Percentiles rank a stretch among this genome's conserved stretches.
These are phyloP conservation scores for Trypoxylon attenuatum DNA, from an alignment of 2,888 invertebrate species.

Conservation along the genomic window DNA sequence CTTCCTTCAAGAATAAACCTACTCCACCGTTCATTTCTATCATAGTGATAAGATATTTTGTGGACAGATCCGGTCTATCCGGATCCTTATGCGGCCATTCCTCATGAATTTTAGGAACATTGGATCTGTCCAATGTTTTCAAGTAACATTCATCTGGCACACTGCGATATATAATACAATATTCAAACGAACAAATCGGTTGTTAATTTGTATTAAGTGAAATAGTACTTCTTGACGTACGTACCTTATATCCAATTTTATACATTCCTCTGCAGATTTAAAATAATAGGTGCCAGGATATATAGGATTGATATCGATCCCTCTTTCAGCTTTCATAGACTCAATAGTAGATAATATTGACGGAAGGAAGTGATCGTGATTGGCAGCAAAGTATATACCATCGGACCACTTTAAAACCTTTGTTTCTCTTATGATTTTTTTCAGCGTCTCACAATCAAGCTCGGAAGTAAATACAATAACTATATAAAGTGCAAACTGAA, in stretches of 20 bases:
- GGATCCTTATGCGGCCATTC: conserved; percentile 67
- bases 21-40: conserved; percentile 67
- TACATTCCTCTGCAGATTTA: conserved; percentile 41
- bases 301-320: not conserved
- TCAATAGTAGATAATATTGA: conserved; percentile 45
- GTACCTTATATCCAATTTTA: conserved; percentile 22
- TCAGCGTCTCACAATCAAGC: conserved; percentile 48
- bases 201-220: not conserved
- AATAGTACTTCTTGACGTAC: not conserved
- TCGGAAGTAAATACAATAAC: conserved; percentile 62
- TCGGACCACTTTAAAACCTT: conserved; percentile 60
- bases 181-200: not conserved
- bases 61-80: conserved; percentile 53
- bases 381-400: conserved; percentile 49
- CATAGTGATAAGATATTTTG: conserved; percentile 57
- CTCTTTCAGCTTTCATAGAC: not conserved
- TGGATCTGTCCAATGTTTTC: conserved; percentile 56
- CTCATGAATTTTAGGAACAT: conserved; percentile 62
- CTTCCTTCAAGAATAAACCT: conserved; percentile 69
- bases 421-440: conserved; percentile 55
- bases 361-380: conserved; percentile 51
- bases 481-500: conserved; percentile 44
- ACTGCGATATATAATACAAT: too few species aligned
- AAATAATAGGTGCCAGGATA: conserved; percentile 22
- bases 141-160: conserved; percentile 68